These are phyloP conservation scores for Zaprionus nigranus DNA, from an alignment of 1,140 invertebrate genomes.

Conservation along the genomic window DNA sequence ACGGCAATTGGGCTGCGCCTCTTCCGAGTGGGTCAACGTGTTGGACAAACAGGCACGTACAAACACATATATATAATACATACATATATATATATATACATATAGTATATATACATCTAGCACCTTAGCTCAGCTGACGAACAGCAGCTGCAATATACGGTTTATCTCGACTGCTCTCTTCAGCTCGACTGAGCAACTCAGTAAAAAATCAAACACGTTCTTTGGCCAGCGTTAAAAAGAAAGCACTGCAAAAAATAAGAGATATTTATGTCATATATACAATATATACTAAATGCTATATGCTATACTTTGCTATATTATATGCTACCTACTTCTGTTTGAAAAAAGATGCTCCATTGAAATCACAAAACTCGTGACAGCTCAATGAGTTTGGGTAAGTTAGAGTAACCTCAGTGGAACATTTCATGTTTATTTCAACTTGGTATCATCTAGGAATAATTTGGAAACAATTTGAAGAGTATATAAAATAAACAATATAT, in stretches of 20 bases:
- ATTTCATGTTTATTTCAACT: no score
- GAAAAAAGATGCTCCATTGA: background rate
- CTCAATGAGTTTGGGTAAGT: background rate
- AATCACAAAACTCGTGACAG: background rate
- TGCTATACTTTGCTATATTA: background rate
- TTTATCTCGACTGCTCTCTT: background rate
- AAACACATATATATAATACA: background rate
- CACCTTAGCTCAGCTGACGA: background rate
- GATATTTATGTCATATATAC: background rate
- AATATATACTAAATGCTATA: background rate
- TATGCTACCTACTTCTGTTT: background rate
- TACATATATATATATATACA: background rate
- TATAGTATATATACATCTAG: background rate
- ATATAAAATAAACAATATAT: background rate
- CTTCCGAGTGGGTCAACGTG: constrained; percentile 24
- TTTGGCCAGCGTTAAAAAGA: background rate
- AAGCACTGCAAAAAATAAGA: background rate
- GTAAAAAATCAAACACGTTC: background rate
- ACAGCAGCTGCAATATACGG: background rate
- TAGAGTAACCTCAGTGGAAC: no score
- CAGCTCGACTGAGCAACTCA: background rate
- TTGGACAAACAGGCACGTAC: constrained; percentile 51
- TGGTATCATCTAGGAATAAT: background rate
- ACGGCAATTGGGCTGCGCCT: background rate
- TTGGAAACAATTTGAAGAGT: background rate